phyloP scores from a whole-genome alignment of 1,140 invertebrate genomes.

The Euura lappo region DNA sequence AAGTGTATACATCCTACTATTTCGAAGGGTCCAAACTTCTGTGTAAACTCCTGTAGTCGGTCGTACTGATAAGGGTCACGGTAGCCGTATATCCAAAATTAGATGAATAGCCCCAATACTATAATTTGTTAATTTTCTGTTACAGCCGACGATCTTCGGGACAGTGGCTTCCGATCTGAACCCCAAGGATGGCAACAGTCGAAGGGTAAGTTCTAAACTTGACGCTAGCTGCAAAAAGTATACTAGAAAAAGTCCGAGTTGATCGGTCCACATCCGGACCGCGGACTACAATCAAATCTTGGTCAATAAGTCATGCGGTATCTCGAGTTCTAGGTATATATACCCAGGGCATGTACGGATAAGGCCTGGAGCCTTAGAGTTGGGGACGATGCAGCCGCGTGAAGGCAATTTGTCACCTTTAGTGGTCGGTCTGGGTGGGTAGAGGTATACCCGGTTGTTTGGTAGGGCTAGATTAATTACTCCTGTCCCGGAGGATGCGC shows the following conservation, averaged over 20 bases:
- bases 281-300: background rate
- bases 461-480: constrained; percentile 51
- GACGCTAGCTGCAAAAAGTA: background rate
- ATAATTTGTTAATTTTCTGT: constrained; percentile 44
- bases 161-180: constrained; percentile 67
- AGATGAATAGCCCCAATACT: too few relatives aligned
- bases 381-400: constrained; percentile 21
- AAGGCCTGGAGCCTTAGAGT: background rate
- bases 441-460: constrained; percentile 28
- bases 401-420: constrained; percentile 48
- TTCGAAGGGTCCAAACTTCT: too few relatives aligned
- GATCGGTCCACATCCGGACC: background rate
- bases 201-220: constrained; percentile 58
- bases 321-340: too few relatives aligned
- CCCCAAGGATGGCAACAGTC: constrained; percentile 64
- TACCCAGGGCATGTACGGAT: too few relatives aligned
- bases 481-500: constrained; percentile 25
- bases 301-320: background rate
- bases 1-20: too few relatives aligned
- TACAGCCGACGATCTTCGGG: constrained; percentile 70
- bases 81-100: too few relatives aligned
- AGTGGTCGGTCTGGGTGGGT: constrained; percentile 20
- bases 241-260: background rate
- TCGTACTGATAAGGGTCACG: too few relatives aligned
- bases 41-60: too few relatives aligned